Evolutionary conservation across 2,888 invertebrate species (phyloP).

Genomic region (Eristalis pertinax): DNA sequence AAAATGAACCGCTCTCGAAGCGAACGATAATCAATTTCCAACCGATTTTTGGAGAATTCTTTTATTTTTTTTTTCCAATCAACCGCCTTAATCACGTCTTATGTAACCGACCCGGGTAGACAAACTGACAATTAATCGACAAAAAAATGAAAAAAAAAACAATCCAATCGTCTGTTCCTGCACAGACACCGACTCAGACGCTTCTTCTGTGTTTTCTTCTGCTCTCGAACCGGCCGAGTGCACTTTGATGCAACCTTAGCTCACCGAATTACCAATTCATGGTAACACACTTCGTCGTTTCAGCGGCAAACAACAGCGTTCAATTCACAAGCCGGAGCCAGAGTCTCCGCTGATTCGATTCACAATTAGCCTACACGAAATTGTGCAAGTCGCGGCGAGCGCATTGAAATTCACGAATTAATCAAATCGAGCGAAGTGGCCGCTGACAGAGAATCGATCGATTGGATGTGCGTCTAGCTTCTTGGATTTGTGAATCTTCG

Average conservation of each 20-base stretch:
- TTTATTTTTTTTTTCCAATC: not conserved
- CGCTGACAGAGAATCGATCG: not conserved
- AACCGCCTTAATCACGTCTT: not conserved
- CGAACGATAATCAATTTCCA: not conserved
- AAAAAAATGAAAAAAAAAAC: not conserved
- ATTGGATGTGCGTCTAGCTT: too few species aligned
- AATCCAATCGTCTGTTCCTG: not conserved
- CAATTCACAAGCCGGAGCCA: not conserved
- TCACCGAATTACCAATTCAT: slow-evolving; percentile 4
- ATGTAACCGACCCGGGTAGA: not conserved
- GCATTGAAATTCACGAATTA: slow-evolving; percentile 47
- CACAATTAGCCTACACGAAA: slow-evolving; percentile 9
- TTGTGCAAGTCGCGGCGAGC: slow-evolving; percentile 1
- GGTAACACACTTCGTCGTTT: not conserved
- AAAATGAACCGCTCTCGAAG: not conserved
- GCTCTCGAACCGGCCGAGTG: not conserved
- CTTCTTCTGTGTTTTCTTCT: not conserved
- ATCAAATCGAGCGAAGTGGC: slow-evolving; percentile 5
- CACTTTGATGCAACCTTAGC: not conserved
- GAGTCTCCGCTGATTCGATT: slow-evolving; percentile 3
- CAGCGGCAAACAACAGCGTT: not conserved
- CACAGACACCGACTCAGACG: not conserved
- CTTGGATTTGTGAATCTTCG: not conserved
- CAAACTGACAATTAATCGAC: not conserved
- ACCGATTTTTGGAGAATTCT: not conserved